phyloP scores from a whole-genome alignment of 2,797 vertebrate species.

The Tympanoctomys barrerae region DNA sequence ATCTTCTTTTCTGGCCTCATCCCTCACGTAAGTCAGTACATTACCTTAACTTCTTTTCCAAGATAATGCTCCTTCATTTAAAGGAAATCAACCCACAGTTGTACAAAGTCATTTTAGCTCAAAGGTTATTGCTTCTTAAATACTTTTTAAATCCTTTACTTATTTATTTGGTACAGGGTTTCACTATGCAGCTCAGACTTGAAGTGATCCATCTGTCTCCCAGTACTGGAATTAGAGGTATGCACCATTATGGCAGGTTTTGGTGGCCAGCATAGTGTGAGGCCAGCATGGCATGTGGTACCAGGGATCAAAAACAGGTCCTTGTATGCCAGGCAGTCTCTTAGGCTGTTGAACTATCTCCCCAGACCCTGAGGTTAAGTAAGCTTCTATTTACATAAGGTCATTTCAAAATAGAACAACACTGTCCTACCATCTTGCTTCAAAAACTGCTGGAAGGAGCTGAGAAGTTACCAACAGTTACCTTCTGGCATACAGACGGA shows the following conservation, averaged over 20 bases:
- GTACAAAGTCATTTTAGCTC: not conserved
- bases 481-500: not conserved
- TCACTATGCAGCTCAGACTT: too few species aligned
- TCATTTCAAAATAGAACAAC: not conserved
- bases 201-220: too few species aligned
- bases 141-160: too few species aligned
- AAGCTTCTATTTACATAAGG: not conserved
- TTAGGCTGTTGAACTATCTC: too few species aligned
- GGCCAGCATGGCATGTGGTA: too few species aligned
- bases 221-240: too few species aligned
- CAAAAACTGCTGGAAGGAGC: not conserved
- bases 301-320: too few species aligned
- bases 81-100: not conserved
- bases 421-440: not conserved
- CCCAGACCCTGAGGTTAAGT: not conserved
- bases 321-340: too few species aligned
- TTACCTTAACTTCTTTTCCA: not conserved
- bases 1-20: not conserved
- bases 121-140: not conserved
- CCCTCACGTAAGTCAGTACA: not conserved
- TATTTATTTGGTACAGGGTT: too few species aligned
- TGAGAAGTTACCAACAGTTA: not conserved
- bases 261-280: too few species aligned
- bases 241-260: too few species aligned
- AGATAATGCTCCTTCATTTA: not conserved